Conservation (phyloP, 2,888 invertebrate genomes). For the Hyposoter dolosus region DNA sequence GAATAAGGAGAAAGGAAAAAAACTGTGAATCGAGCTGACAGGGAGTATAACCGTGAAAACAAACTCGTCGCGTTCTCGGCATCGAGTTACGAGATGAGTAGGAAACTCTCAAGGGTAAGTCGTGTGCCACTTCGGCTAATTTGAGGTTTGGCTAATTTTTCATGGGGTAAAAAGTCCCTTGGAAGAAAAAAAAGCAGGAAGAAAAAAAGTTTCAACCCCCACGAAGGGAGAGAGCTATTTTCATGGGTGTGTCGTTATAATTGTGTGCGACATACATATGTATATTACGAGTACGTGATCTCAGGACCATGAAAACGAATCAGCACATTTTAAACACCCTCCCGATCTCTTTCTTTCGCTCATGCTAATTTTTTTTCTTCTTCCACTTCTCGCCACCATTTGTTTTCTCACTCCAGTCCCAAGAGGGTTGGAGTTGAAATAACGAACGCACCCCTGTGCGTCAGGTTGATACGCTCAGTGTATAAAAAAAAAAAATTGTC, state of each 20-base stretch:
- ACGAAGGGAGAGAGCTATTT: conserved; percentile 36
- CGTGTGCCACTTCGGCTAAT: conserved; percentile 74
- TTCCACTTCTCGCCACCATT: conserved; percentile 57
- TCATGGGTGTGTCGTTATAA: conserved; percentile 62
- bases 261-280: conserved; percentile 19
- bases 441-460: conserved; percentile 54
- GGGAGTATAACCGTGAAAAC: conserved; percentile 73
- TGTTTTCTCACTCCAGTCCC: conserved; percentile 55
- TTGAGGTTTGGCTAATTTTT: conserved; percentile 81
- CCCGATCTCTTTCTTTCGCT: conserved; percentile 32
- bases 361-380: conserved; percentile 49
- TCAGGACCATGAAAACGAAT: conserved; percentile 75
- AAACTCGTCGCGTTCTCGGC: conserved; percentile 66
- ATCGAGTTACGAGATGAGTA: conserved; percentile 64
- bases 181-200: conserved; percentile 63
- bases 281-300: conserved; percentile 3
- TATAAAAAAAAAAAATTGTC: conserved; percentile 47
- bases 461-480: conserved; percentile 49
- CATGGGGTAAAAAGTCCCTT: conserved; percentile 73
- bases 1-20: conserved; percentile 69
- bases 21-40: conserved; percentile 65
- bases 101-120: conserved; percentile 46
- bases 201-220: conserved; percentile 71
- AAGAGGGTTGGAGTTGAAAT: conserved; percentile 55
- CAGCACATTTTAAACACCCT: conserved; percentile 72